phyloP scores from a whole-genome alignment of 1,140 invertebrate species.

The Ips nitidus region DNA sequence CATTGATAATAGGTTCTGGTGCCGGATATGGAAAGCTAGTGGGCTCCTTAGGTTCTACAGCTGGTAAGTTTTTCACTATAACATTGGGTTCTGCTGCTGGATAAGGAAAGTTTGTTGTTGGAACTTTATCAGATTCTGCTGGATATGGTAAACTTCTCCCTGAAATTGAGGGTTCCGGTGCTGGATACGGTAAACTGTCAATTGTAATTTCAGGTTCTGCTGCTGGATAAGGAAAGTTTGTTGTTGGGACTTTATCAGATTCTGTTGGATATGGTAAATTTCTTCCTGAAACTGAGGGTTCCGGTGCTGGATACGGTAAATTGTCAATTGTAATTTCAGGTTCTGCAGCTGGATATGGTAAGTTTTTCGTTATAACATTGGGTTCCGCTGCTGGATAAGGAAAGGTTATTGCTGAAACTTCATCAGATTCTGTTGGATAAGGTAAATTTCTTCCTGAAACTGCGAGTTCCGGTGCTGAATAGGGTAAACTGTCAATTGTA shows the following conservation, averaged over 20 bases:
- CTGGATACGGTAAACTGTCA: slow-evolving; percentile 4
- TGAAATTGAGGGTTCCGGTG: background rate
- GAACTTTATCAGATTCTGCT: background rate
- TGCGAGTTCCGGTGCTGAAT: background rate
- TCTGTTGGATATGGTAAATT: no score
- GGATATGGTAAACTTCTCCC: background rate
- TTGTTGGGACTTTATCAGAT: background rate
- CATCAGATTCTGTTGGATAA: slow-evolving; percentile 9
- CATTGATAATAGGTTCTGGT: slow-evolving; percentile 1
- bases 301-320: no score
- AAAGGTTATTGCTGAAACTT: background rate
- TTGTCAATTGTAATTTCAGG: background rate
- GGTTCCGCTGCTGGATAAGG: slow-evolving; percentile 18
- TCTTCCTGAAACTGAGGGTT: no score
- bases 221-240: slow-evolving; percentile 12
- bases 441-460: background rate
- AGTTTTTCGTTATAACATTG: background rate
- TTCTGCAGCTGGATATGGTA: slow-evolving; percentile 11
- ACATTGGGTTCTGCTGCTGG: slow-evolving; percentile 2
- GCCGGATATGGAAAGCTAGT: slow-evolving; percentile 1
- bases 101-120: slow-evolving; percentile 10
- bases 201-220: slow-evolving; percentile 1
- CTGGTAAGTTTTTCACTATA: background rate
- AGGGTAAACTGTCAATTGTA: background rate
- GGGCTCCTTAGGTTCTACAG: background rate